Evolutionary conservation across 2,888 invertebrate genomes (phyloP), one percentile per base, ranked within the genome.

Genomic region (Mimachlamys varia): DNA sequence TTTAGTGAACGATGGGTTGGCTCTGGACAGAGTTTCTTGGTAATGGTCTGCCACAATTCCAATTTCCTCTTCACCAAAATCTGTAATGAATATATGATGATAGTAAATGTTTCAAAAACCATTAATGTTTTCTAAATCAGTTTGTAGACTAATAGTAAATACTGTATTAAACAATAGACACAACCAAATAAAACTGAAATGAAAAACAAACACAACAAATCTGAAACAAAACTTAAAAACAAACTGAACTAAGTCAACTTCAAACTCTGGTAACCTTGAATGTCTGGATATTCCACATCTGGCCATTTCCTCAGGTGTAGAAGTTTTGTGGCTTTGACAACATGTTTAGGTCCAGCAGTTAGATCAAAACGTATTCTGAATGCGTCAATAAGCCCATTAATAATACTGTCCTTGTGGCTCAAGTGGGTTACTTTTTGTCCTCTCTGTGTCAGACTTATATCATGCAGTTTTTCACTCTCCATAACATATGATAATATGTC

Each of bases 281-380:
- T 27, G 22, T 89, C 44, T 44, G 53, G 17, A 53, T 4, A 10
- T 44, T 87, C 87, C 27, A n/a, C 62, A 89, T n/a, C 22, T 15
- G 76, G 88, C 88, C 88, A 90, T n/a, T 90, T 88, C 49, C 88
- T 50, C 19, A 90, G 88, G n/a, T 88, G 58, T 22, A 90, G 55
- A 44, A 90, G 0, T n/a, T 49, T 55, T 37, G 90, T 88, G 88
- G 90, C 88, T n/a, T 27, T 38, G 17, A 50, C 19, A 55, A 53
- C 55, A 17, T 55, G 55, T 15, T 55, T 13, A 17, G 10, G 55
- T 55, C 55, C 19, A 88, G 53, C 88, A 33, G 27, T 27, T 5
- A 90, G 27, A 17, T 88, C 37, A 55, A 90, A 90, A 88, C 90
- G 55, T 3, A 15, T 38, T 62, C 10, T 55, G 12, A 90, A 19